phyloP scores from a whole-genome alignment of 2,888 invertebrate species.

The Apodemia duryi region DNA sequence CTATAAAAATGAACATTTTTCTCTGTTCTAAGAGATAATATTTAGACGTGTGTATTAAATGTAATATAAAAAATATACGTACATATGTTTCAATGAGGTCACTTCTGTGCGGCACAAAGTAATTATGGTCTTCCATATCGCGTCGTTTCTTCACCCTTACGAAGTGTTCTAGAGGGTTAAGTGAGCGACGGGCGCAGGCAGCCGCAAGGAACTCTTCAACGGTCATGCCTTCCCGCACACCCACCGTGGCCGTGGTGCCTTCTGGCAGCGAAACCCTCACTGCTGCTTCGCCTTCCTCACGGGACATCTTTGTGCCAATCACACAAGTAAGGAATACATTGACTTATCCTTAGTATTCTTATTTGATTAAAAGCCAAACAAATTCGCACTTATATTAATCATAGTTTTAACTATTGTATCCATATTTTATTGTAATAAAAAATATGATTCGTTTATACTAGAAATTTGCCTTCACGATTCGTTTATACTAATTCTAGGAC shows the following conservation, averaged over 20 bases:
- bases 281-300: conserved; percentile 92
- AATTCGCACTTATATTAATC: no score
- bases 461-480: no score
- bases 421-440: no score
- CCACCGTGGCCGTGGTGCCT: conserved; percentile 89
- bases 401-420: no score
- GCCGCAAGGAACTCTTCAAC: conserved; percentile 96
- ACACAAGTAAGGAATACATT: neutral
- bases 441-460: no score
- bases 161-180: conserved; percentile 97
- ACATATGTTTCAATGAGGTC: conserved; percentile 97
- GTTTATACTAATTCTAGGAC: no score
- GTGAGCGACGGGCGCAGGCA: conserved; percentile 94
- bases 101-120: conserved; percentile 96
- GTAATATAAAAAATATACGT: conserved; percentile 63
- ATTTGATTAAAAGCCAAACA: no score
- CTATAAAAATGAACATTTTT: no score
- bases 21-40: no score
- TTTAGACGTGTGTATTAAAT: no score
- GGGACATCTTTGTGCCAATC: conserved; percentile 84
- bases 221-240: conserved; percentile 94
- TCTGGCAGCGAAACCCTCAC: conserved; percentile 95
- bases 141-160: conserved; percentile 95
- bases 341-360: neutral
- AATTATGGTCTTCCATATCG: conserved; percentile 97